Percentiles rank a stretch among this genome's conserved stretches.
Conservation (phyloP, 1,140 invertebrate species). For the Eciton burchellii region DNA sequence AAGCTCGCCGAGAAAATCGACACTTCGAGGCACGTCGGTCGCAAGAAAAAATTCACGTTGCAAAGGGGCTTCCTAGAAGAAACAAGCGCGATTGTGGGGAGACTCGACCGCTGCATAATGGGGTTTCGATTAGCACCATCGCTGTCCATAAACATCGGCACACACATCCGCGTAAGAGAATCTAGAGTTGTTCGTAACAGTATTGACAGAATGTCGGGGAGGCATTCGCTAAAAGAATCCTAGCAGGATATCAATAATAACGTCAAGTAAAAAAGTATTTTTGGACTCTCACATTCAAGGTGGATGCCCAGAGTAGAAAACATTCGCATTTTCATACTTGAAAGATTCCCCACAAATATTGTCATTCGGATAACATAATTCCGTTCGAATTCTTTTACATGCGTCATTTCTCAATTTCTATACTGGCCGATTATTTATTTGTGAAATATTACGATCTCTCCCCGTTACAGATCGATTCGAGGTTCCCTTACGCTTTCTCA, state of each 20-base stretch:
- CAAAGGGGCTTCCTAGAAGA: background rate
- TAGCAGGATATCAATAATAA: background rate
- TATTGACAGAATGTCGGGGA: background rate
- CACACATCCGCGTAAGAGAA: slow-evolving; percentile 36
- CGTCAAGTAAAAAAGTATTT: slow-evolving; percentile 3
- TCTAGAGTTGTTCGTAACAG: background rate
- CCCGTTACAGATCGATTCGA: slow-evolving; percentile 16
- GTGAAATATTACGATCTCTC: background rate
- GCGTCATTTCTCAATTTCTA: background rate
- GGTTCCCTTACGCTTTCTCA: background rate
- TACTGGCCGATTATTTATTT: background rate
- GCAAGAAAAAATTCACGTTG: slow-evolving; percentile 42
- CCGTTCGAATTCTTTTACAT: background rate
- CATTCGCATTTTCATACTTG: too few species aligned
- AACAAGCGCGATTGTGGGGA: slow-evolving; percentile 5
- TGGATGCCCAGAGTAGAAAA: too few species aligned
- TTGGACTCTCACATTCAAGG: background rate
- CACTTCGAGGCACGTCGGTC: slow-evolving; percentile 54
- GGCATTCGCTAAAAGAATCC: background rate
- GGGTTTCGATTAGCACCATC: slow-evolving; percentile 72
- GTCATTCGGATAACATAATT: background rate
- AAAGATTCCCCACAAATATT: too few species aligned
- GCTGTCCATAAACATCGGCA: slow-evolving; percentile 61
- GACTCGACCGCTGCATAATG: slow-evolving; percentile 39
- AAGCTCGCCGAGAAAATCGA: slow-evolving; percentile 38